Conservation (phyloP, 2,797 vertebrate species). For the Pantherophis vulpinus region DNA sequence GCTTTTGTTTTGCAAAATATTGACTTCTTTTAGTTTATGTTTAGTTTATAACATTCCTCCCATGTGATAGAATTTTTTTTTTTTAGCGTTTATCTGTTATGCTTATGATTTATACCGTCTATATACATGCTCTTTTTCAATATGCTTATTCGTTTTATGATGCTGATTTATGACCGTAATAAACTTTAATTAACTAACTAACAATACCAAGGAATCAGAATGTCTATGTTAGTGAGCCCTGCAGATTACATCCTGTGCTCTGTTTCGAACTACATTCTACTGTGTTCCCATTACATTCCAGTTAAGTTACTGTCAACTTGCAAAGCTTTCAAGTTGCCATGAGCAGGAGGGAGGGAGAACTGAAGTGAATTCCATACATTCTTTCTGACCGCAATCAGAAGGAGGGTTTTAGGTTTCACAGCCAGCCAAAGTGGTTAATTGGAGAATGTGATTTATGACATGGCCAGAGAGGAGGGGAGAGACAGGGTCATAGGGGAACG, state of each 20-base stretch:
- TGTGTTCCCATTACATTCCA: neutral
- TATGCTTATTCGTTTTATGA: neutral
- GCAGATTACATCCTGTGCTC: neutral
- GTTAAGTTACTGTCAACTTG: too few species aligned
- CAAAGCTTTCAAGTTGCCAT: too few species aligned
- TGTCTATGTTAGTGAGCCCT: neutral
- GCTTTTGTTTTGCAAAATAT: neutral
- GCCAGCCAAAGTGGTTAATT: too few species aligned
- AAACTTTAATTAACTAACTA: neutral
- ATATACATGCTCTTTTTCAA: neutral
- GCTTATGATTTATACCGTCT: neutral
- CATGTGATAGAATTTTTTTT: neutral
- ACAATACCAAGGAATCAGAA: neutral
- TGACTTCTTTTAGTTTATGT: neutral
- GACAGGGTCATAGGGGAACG: too few species aligned
- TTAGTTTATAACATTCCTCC: neutral
- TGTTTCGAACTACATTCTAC: conserved; percentile 3
- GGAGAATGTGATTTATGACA: too few species aligned
- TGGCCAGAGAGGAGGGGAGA: too few species aligned
- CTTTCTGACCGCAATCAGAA: too few species aligned
- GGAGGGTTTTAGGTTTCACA: too few species aligned
- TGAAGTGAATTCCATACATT: too few species aligned
- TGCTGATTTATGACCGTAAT: neutral
- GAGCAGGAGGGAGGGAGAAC: too few species aligned
- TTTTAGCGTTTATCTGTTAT: neutral